Base-by-base conservation (phyloP, 2,113 vertebrate genomes). In the Herpetotheres cachinnans region DNA sequence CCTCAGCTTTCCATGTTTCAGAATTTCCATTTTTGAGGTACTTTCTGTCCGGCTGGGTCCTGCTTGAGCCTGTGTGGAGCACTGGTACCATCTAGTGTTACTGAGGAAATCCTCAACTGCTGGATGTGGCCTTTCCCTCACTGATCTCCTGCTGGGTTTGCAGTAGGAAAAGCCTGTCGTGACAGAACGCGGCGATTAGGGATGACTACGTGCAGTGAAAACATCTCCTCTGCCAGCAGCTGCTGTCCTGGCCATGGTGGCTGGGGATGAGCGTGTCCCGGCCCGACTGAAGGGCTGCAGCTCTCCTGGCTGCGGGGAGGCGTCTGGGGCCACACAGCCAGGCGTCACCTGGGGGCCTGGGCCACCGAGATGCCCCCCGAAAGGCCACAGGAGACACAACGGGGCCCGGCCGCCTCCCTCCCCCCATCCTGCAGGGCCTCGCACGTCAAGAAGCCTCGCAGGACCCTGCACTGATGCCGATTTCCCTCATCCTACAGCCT, bases 21-120 rank as follows among this genome's bases (percentile, higher is more conserved):
- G 19, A 59, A 71, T 73, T 93, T 87, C 46, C 18, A 0, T 11
- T 52, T 90, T 62, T 6, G 13, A 38, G 66, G 40, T 3, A 13
- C 14, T 82, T 65, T 55, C 38, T 42, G 20, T 3, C 22, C 2
- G 1, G 24, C 40, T 0, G 2, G 26, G 17, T 22, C n/a, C 22
- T 13, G 44, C 1, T 44, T 29, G 69, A 85, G 66, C 7, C 62
- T 34, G 42, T 16, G 86, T 66, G 67, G 94, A 90, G 78, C 89
- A 94, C 82, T 94, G 90, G 77, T 97, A 93, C 97, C 97, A 83
- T 70, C 97, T 97, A 96, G 97, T 19, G 97, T 72, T 80, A 2
- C 74, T 6, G n/a, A n/a, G 58, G 36, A 42, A 27, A 49, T 6
- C 21, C 34, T 73, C 18, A 1, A 3, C 13, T 3, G n/a, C 63